These are phyloP conservation scores for Sebastes hopkinsi DNA, from an alignment of 2,797 vertebrate species.

Conservation along the genomic window DNA sequence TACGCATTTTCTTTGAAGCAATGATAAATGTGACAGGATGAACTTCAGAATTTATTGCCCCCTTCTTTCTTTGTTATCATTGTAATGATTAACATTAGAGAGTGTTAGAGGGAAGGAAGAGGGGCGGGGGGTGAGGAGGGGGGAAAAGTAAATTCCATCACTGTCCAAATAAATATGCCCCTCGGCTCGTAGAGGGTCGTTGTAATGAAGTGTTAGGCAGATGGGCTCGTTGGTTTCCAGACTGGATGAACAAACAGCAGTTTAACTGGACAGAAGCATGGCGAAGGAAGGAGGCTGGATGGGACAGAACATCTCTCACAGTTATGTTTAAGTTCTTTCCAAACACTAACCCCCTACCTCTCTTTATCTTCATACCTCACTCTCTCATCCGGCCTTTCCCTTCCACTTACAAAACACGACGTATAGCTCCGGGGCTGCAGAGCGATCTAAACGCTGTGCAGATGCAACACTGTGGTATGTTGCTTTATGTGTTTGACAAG, in stretches of 20 bases:
- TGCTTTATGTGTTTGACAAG: constrained; percentile 37
- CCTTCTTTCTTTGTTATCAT: constrained; percentile 11
- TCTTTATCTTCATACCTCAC: not conserved
- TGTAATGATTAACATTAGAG: constrained; percentile 38
- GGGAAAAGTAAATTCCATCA: constrained; percentile 34
- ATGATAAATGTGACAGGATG: constrained; percentile 2
- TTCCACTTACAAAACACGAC: not conserved
- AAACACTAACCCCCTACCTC: not conserved
- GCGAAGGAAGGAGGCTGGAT: not conserved
- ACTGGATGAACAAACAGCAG: constrained; percentile 1
- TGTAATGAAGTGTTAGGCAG: constrained; percentile 32
- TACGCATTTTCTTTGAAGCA: constrained; percentile 17
- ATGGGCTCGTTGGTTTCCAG: constrained; percentile 7
- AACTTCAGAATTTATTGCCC: constrained; percentile 4
- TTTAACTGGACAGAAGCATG: constrained; percentile 4
- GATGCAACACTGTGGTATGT: constrained; percentile 10
- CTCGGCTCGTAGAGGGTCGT: not conserved
- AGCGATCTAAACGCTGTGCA: constrained; percentile 11
- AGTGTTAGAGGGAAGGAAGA: not conserved
- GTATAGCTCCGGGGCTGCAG: not conserved
- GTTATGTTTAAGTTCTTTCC: constrained; percentile 6
- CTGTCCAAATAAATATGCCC: constrained; percentile 47
- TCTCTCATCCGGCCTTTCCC: not conserved
- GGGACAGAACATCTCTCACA: constrained; percentile 1
- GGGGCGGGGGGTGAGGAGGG: not conserved